These are phyloP conservation scores for Paramormyrops hopkinsi DNA, from an alignment of 2,797 vertebrate species.

Conservation along the genomic window DNA sequence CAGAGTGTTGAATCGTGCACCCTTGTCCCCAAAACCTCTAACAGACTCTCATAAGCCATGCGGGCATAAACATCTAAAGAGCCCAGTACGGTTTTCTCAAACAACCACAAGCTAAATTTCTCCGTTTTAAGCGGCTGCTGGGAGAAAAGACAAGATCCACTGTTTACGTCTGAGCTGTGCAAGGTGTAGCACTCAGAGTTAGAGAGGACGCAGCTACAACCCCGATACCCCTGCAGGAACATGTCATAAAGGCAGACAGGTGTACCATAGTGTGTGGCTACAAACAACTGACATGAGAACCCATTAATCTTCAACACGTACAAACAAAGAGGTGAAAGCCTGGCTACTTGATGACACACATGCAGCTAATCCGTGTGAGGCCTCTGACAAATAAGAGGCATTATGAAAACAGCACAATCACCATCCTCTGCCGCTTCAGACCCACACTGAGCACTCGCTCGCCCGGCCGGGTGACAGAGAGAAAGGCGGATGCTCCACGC, in stretches of 20 bases:
- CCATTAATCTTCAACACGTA: neutral
- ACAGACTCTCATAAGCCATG: neutral
- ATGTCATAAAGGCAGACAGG: neutral
- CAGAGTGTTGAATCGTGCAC: neutral
- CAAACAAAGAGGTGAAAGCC: neutral
- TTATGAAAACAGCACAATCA: neutral
- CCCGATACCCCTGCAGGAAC: neutral
- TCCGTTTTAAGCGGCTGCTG: neutral
- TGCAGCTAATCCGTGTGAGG: neutral
- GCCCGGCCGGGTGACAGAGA: neutral
- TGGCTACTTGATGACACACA: neutral
- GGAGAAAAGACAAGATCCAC: neutral
- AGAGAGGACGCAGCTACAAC: neutral
- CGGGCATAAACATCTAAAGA: neutral
- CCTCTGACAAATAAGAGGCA: neutral
- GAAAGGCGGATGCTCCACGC: neutral
- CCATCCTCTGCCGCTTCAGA: neutral
- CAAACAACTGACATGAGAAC: neutral
- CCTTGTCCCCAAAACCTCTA: neutral
- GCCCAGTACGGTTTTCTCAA: neutral
- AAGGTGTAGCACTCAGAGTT: neutral
- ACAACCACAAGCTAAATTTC: neutral
- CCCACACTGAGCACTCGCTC: neutral
- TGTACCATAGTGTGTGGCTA: neutral
- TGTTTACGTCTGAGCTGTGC: neutral